Percentiles rank a stretch among this genome's conserved stretches.
phyloP scores from a whole-genome alignment of 2,888 invertebrate genomes.

The Drosophila setosimentum region DNA sequence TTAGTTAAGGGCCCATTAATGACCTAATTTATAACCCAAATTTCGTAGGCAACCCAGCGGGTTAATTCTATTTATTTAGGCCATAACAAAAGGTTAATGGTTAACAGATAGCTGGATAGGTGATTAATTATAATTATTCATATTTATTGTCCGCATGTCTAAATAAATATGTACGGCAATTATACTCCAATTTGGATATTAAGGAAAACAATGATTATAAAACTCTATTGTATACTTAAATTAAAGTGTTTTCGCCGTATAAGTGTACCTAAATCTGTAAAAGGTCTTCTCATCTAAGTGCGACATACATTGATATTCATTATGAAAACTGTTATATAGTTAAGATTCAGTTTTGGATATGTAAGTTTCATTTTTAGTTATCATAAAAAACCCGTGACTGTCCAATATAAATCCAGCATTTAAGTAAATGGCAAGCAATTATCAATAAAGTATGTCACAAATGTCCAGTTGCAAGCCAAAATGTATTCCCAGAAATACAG shows the following conservation, averaged over 20 bases:
- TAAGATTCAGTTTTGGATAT: neutral
- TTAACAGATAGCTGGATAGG: slow-evolving; percentile 9
- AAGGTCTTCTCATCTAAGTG: neutral
- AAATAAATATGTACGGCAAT: slow-evolving; percentile 16
- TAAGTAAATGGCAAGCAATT: neutral
- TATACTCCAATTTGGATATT: slow-evolving; percentile 10
- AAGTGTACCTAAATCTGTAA: neutral
- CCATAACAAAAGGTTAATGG: slow-evolving; percentile 3
- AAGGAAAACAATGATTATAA: neutral
- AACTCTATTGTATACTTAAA: neutral
- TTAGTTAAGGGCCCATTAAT: slow-evolving; percentile 52
- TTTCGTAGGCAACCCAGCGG: neutral
- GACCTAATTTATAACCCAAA: slow-evolving; percentile 57
- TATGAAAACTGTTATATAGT: neutral
- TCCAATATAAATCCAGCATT: too few relatives aligned
- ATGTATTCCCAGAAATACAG: neutral
- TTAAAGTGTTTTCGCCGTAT: neutral
- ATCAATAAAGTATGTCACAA: neutral
- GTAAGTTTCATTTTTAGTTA: neutral
- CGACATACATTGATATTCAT: neutral
- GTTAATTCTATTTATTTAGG: slow-evolving; percentile 49
- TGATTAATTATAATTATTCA: slow-evolving; percentile 19
- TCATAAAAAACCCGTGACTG: too few relatives aligned
- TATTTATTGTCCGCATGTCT: slow-evolving; percentile 20
- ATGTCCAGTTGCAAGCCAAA: neutral